A percentile compares a stretch with the other conserved stretches of the same genome.
Evolutionary conservation across 1,140 invertebrate species (phyloP).

Genomic region (Polyergus mexicanus): DNA sequence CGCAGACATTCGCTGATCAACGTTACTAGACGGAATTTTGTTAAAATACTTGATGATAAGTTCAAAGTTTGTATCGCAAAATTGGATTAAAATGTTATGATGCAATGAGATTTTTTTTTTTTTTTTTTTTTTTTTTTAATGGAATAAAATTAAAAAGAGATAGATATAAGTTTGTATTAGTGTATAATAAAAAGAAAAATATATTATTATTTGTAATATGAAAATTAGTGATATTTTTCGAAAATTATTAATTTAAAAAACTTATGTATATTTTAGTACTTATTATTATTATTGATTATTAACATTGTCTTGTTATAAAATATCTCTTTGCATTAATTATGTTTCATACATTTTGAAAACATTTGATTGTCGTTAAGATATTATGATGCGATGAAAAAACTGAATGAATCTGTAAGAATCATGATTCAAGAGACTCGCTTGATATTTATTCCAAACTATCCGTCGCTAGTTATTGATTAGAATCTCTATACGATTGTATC

Average conservation of each 20-base stretch:
- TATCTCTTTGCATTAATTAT: neutral
- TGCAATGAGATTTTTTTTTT: neutral
- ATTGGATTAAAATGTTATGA: neutral
- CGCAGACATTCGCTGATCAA: neutral
- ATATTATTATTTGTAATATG: neutral
- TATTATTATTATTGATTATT: neutral
- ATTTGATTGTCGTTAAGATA: neutral
- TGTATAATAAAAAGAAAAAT: neutral
- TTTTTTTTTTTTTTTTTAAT: slow-evolving; percentile 10
- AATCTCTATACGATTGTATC: slow-evolving; percentile 7
- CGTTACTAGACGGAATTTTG: neutral
- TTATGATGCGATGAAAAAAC: neutral
- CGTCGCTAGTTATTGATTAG: neutral
- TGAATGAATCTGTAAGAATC: neutral
- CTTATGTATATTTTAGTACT: neutral
- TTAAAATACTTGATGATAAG: neutral
- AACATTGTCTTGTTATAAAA: neutral
- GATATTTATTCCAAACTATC: neutral
- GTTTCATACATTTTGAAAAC: no score
- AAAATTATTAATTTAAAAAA: slow-evolving; percentile 11
- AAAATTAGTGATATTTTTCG: neutral
- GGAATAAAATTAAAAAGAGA: neutral
- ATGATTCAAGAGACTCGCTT: neutral
- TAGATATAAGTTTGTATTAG: neutral
- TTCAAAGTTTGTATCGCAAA: neutral